Evolutionary conservation across 2,888 invertebrate species (phyloP).

Genomic region (Camptogramma bilineatum): DNA sequence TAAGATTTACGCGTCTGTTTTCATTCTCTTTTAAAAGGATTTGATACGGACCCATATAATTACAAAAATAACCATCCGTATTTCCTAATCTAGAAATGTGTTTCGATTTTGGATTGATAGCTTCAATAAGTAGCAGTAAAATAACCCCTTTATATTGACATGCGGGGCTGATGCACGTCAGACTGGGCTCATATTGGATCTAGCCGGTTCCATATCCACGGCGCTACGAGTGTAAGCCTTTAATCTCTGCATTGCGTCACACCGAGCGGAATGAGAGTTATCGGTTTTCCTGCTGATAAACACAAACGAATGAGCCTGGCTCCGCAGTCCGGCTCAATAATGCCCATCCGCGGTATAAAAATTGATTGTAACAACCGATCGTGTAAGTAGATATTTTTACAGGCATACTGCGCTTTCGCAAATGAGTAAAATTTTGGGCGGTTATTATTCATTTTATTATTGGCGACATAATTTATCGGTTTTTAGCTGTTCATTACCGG

Average conservation of each 20-base stretch:
- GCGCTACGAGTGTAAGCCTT: constrained; percentile 76
- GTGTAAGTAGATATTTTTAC: constrained; percentile 40
- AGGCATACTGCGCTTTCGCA: constrained; percentile 19
- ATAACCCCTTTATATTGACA: constrained; percentile 61
- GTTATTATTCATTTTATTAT: constrained; percentile 68
- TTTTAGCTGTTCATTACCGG: constrained; percentile 67
- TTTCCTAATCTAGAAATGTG: constrained; percentile 28
- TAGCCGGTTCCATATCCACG: constrained; percentile 67
- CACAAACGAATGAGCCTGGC: constrained; percentile 75
- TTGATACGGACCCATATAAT: constrained; percentile 33
- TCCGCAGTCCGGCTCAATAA: constrained; percentile 68
- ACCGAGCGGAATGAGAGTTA: constrained; percentile 80
- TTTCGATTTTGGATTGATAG: constrained; percentile 39
- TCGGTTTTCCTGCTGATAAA: constrained; percentile 80
- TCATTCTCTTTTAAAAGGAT: constrained; percentile 57
- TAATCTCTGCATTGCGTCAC: constrained; percentile 84
- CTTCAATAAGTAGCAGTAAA: constrained; percentile 38
- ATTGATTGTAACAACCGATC: constrained; percentile 69
- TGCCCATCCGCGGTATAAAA: constrained; percentile 71
- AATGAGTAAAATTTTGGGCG: constrained; percentile 42
- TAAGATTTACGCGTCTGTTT: constrained; percentile 77
- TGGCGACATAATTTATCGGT: constrained; percentile 68
- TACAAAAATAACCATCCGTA: not conserved
- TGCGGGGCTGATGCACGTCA: constrained; percentile 63
- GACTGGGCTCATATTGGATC: constrained; percentile 72